phyloP scores from a whole-genome alignment of 2,113 vertebrate species.

The Sialia sialis region DNA sequence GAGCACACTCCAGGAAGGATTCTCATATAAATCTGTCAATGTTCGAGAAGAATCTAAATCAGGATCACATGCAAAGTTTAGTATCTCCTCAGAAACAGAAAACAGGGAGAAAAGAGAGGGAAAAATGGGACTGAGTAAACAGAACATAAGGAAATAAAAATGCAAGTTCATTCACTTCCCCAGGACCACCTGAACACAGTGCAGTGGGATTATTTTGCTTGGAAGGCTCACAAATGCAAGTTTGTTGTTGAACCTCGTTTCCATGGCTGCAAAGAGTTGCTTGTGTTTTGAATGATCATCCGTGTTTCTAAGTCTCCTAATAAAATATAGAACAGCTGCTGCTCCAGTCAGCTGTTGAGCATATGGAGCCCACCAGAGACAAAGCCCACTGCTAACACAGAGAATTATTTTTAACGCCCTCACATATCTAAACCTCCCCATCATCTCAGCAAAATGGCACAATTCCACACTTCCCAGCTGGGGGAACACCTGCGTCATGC shows the following conservation, averaged over 20 bases:
- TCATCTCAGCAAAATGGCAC: conserved; percentile 71
- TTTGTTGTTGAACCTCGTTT: conserved; percentile 72
- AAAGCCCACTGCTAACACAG: conserved; percentile 67
- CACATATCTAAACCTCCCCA: conserved; percentile 73
- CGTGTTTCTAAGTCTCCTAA: conserved; percentile 65
- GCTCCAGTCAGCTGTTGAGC: conserved; percentile 58
- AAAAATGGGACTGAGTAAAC: neutral
- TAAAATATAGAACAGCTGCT: conserved; percentile 78
- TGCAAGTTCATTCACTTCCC: conserved; percentile 47
- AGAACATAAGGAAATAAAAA: conserved; percentile 27
- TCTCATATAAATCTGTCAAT: neutral
- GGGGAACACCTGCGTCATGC: conserved; percentile 73
- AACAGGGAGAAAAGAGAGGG: neutral
- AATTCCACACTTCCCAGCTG: conserved; percentile 72
- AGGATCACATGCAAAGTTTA: neutral
- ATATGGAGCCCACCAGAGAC: conserved; percentile 72
- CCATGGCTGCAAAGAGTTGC: conserved; percentile 66
- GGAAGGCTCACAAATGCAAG: conserved; percentile 65
- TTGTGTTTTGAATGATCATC: conserved; percentile 69
- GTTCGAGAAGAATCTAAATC: neutral
- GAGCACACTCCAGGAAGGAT: neutral
- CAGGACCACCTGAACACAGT: conserved; percentile 62
- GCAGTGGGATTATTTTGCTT: conserved; percentile 69
- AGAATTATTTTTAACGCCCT: conserved; percentile 77
- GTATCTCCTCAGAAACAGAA: conserved; percentile 18